Evolutionary conservation across 1,140 invertebrate species (phyloP).

Genomic region (Calosoma granatense): DNA sequence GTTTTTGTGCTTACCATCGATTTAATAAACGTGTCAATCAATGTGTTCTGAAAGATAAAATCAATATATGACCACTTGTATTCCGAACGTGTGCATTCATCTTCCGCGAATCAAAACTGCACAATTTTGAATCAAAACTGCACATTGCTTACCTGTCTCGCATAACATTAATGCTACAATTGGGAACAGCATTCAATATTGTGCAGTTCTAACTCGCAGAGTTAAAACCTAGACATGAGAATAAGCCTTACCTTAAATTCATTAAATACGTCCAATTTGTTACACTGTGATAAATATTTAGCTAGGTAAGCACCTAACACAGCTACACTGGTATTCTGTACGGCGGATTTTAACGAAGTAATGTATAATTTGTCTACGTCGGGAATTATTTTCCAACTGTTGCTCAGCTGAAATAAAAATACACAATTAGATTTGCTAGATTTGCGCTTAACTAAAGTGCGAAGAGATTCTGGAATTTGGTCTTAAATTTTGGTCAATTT

Average conservation of each 20-base stretch:
- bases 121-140: too few relatives aligned
- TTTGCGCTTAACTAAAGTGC: conserved; percentile 14
- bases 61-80: conserved; percentile 10
- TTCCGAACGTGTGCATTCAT: conserved; percentile 19
- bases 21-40: conserved; percentile 70
- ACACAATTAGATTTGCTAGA: conserved; percentile 14
- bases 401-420: conserved; percentile 20
- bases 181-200: too few relatives aligned
- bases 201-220: too few relatives aligned
- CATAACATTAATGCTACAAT: too few relatives aligned
- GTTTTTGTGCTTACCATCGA: conserved; percentile 69
- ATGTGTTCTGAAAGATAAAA: conserved; percentile 40
- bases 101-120: too few relatives aligned
- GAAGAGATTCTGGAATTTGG: conserved; percentile 19
- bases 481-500: too few relatives aligned
- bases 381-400: conserved; percentile 24
- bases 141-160: too few relatives aligned
- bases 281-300: conserved; percentile 17
- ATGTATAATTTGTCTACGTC: conserved; percentile 28
- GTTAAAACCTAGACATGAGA: too few relatives aligned
- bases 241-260: conserved; percentile 26
- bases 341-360: conserved; percentile 23
- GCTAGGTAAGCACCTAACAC: conserved; percentile 25
- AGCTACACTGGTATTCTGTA: conserved; percentile 24
- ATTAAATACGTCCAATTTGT: conserved; percentile 15